Conservation (phyloP, 2,113 vertebrate species). For the Brienomyrus longianalis region DNA sequence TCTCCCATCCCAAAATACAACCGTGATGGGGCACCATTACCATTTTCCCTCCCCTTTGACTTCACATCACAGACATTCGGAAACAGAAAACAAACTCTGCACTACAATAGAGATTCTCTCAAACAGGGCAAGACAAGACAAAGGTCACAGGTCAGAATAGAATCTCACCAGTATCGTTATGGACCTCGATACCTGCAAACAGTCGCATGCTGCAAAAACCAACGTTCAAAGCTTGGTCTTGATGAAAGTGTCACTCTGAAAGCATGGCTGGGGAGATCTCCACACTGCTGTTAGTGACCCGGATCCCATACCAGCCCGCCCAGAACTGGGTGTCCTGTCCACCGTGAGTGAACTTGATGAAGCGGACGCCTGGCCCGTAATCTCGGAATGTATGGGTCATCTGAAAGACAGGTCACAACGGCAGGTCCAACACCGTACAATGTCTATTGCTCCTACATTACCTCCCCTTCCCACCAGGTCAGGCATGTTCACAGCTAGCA, state of each 20-base stretch:
- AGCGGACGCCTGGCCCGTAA: conserved; percentile 76
- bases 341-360: conserved; percentile 74
- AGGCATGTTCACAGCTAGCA: background rate
- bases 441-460: background rate
- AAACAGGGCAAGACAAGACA: background rate
- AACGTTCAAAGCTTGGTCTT: background rate
- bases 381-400: conserved; percentile 73
- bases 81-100: background rate
- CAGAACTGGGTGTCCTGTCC: conserved; percentile 79
- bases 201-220: background rate
- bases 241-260: background rate
- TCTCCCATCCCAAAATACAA: background rate
- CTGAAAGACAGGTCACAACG: conserved; percentile 51
- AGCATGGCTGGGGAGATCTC: conserved; percentile 50
- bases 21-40: background rate
- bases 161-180: background rate
- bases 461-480: background rate
- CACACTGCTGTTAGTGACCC: conserved; percentile 81
- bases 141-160: background rate
- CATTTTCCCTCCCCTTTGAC: background rate
- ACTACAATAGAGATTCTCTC: background rate
- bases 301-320: conserved; percentile 83
- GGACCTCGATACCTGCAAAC: background rate
- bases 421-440: background rate
- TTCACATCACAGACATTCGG: background rate